phyloP scores from a whole-genome alignment of 2,797 vertebrate genomes.

The Sarcophilus harrisii region DNA sequence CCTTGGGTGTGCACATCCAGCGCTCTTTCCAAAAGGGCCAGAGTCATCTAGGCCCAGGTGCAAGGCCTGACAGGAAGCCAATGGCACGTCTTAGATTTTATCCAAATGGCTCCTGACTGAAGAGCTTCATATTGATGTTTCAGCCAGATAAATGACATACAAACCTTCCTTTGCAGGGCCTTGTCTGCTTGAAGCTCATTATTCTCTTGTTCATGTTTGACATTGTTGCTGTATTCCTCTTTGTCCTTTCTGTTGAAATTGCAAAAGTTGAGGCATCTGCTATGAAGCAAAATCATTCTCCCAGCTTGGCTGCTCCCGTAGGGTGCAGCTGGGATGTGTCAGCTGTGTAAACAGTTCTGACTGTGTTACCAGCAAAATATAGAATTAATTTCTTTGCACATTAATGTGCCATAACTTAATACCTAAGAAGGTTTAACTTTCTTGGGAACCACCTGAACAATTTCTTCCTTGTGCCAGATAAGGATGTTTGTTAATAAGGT shows the following conservation, averaged over 20 bases:
- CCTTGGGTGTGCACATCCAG: not conserved
- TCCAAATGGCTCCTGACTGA: slow-evolving; percentile 77
- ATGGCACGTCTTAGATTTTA: slow-evolving; percentile 80
- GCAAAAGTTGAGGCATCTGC: slow-evolving; percentile 86
- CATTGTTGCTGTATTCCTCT: slow-evolving; percentile 83
- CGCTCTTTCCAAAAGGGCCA: slow-evolving; percentile 70
- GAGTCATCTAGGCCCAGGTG: slow-evolving; percentile 79
- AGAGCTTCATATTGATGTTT: slow-evolving; percentile 77
- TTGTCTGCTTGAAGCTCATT: slow-evolving; percentile 73
- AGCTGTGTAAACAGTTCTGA: slow-evolving; percentile 89
- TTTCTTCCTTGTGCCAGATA: slow-evolving; percentile 68
- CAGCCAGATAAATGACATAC: slow-evolving; percentile 68
- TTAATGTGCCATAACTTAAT: slow-evolving; percentile 83
- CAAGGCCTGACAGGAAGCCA: slow-evolving; percentile 9
- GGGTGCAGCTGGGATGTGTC: slow-evolving; percentile 86
- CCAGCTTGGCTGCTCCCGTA: slow-evolving; percentile 83
- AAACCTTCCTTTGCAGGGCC: slow-evolving; percentile 70
- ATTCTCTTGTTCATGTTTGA: slow-evolving; percentile 81
- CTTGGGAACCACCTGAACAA: slow-evolving; percentile 76
- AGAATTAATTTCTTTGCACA: slow-evolving; percentile 88
- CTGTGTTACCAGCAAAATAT: slow-evolving; percentile 88
- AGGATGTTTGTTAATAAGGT: slow-evolving; percentile 73
- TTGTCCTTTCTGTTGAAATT: slow-evolving; percentile 83
- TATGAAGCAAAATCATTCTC: slow-evolving; percentile 82
- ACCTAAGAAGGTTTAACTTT: slow-evolving; percentile 84